Evolutionary conservation across 2,888 invertebrate genomes (phyloP).

Genomic region (Operophtera brumata): DNA sequence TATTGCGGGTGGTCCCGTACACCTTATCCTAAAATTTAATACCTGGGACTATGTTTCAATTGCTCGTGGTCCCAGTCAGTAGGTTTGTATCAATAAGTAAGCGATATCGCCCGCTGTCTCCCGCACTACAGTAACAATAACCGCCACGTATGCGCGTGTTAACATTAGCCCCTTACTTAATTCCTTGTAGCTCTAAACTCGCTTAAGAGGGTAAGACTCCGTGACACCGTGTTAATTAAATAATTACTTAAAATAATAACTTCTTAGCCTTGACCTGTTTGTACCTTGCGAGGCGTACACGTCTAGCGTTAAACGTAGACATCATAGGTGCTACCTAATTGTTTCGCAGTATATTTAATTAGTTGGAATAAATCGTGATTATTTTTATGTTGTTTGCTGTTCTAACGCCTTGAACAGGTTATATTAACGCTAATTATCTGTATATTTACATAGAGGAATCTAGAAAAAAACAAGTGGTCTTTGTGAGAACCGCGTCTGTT

Average conservation of each 20-base stretch:
- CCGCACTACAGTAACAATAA: slow-evolving; percentile 54
- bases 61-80: too few species aligned
- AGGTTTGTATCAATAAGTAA: too few species aligned
- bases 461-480: slow-evolving; percentile 11
- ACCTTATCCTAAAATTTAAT: too few species aligned
- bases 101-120: slow-evolving; percentile 19
- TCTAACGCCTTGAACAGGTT: slow-evolving; percentile 18
- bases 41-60: too few species aligned
- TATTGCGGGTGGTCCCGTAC: too few species aligned
- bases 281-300: slow-evolving; percentile 30
- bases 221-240: slow-evolving; percentile 78
- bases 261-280: slow-evolving; percentile 46
- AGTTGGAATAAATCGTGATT: slow-evolving; percentile 4
- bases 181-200: slow-evolving; percentile 77
- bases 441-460: slow-evolving; percentile 9
- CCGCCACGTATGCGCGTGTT: slow-evolving; percentile 74
- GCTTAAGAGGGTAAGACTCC: slow-evolving; percentile 75
- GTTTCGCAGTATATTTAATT: slow-evolving; percentile 11
- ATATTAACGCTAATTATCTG: slow-evolving; percentile 12
- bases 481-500: slow-evolving; percentile 12
- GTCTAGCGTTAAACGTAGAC: slow-evolving; percentile 16
- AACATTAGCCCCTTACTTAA: slow-evolving; percentile 77
- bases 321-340: slow-evolving; percentile 10
- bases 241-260: slow-evolving; percentile 80
- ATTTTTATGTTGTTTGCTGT: slow-evolving; percentile 11